A percentile compares a stretch with the other conserved stretches of the same genome.
Conservation (phyloP, 2,797 vertebrate genomes). For the Poecilia gillii region DNA sequence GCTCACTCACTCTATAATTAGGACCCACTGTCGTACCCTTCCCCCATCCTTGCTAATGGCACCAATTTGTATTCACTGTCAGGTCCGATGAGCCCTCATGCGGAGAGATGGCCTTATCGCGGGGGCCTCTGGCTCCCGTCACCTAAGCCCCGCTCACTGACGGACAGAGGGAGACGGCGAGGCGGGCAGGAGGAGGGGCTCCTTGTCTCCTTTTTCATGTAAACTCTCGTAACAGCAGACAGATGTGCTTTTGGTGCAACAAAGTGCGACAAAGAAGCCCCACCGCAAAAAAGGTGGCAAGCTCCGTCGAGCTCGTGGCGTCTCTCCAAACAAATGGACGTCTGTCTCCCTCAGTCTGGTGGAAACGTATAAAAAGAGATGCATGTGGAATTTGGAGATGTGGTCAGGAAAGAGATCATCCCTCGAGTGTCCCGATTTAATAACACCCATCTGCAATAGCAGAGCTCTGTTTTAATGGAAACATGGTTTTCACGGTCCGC, state of each 20-base stretch:
- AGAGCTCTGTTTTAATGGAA: conserved; percentile 65
- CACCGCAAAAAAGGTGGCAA: conserved; percentile 6
- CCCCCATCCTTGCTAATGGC: conserved; percentile 66
- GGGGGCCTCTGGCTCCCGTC: conserved; percentile 72
- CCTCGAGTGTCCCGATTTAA: conserved; percentile 59
- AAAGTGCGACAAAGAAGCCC: conserved; percentile 1
- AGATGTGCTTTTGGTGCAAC: conserved; percentile 32
- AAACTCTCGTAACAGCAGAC: conserved; percentile 49
- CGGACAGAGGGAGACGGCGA: conserved; percentile 54
- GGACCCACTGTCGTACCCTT: conserved; percentile 49
- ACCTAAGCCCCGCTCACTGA: conserved; percentile 65
- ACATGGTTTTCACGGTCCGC: conserved; percentile 65
- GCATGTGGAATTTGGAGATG: conserved; percentile 50
- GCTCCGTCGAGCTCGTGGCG: not conserved
- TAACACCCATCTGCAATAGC: conserved; percentile 77
- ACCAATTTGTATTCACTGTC: conserved; percentile 83
- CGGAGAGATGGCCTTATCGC: conserved; percentile 73
- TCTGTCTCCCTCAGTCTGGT: conserved; percentile 22
- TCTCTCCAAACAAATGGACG: conserved; percentile 34
- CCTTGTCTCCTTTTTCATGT: conserved; percentile 56
- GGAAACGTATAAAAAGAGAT: conserved; percentile 27
- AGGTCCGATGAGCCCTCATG: conserved; percentile 79
- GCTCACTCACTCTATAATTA: conserved; percentile 74
- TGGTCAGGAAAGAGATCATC: conserved; percentile 61
- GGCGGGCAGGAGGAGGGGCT: not conserved